Evolutionary conservation across 2,113 vertebrate genomes (phyloP).

Genomic region (Redunca redunca): DNA sequence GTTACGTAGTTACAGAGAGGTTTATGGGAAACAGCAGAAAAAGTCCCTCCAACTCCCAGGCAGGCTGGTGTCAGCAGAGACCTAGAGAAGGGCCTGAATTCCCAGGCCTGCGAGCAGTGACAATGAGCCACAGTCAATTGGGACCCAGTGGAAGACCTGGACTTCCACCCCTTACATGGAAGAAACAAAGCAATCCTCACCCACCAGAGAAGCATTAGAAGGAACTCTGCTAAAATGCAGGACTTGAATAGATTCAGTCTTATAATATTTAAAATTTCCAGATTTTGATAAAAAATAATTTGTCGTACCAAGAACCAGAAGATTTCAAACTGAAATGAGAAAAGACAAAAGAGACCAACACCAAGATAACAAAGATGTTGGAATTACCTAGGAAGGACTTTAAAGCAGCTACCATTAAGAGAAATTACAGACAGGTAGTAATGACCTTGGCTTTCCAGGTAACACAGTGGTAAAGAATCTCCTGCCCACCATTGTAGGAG

Average conservation of each 20-base stretch:
- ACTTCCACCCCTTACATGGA: no score
- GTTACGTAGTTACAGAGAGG: neutral
- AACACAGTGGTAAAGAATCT: neutral
- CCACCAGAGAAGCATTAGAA: neutral
- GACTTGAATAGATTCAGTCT: neutral
- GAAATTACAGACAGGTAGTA: neutral
- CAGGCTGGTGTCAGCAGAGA: neutral
- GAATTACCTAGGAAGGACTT: neutral
- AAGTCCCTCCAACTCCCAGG: neutral
- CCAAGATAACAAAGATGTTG: neutral
- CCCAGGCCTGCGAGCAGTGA: neutral
- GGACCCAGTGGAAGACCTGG: neutral
- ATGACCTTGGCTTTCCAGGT: neutral
- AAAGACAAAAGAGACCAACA: neutral
- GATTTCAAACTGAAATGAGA: neutral
- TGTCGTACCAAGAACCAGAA: neutral
- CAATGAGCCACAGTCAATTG: neutral
- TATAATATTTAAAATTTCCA: neutral
- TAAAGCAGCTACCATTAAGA: neutral
- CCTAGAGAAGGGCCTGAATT: neutral
- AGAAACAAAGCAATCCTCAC: neutral
- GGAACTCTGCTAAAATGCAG: neutral
- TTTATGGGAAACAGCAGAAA: neutral
- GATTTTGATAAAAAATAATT: neutral
- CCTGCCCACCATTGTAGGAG: neutral